Conservation (phyloP, 2,797 vertebrate genomes). For the Peromyscus aztecus region DNA sequence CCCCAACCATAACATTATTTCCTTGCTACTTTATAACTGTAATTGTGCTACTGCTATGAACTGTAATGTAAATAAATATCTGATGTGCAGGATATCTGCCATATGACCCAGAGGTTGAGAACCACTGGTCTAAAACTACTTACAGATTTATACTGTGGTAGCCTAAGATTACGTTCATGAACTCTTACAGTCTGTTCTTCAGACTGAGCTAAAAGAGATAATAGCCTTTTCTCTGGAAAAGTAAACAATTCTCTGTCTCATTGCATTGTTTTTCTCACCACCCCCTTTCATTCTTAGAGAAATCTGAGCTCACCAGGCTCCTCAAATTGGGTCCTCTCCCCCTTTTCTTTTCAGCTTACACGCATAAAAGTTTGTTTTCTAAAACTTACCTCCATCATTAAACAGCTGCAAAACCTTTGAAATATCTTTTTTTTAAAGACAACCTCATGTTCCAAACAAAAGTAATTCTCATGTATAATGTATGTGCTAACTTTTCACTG, state of each 20-base stretch:
- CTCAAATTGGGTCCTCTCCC: not conserved
- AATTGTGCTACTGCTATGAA: not conserved
- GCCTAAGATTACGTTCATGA: constrained; percentile 1
- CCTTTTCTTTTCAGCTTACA: not conserved
- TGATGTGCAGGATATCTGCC: not conserved
- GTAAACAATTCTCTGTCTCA: not conserved
- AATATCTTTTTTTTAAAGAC: not conserved
- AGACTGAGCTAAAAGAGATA: constrained; percentile 29
- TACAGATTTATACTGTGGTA: constrained; percentile 31
- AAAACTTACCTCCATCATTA: constrained; percentile 42
- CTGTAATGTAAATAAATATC: not conserved
- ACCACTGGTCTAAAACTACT: constrained; percentile 32
- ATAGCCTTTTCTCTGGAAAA: constrained; percentile 34
- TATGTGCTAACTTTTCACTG: constrained; percentile 16
- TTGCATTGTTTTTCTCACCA: not conserved
- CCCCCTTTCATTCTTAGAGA: constrained; percentile 18
- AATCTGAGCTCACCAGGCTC: constrained; percentile 18
- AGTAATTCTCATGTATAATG: constrained; percentile 49
- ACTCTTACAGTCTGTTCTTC: not conserved
- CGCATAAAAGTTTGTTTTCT: constrained; percentile 52
- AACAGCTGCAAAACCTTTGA: constrained; percentile 37
- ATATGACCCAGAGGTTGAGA: not conserved
- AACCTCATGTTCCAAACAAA: constrained; percentile 60
- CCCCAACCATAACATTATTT: not conserved
- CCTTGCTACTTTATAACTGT: not conserved